Base-by-base conservation (phyloP, 1,140 invertebrate genomes). In the Proctacanthus coquilletti region DNA sequence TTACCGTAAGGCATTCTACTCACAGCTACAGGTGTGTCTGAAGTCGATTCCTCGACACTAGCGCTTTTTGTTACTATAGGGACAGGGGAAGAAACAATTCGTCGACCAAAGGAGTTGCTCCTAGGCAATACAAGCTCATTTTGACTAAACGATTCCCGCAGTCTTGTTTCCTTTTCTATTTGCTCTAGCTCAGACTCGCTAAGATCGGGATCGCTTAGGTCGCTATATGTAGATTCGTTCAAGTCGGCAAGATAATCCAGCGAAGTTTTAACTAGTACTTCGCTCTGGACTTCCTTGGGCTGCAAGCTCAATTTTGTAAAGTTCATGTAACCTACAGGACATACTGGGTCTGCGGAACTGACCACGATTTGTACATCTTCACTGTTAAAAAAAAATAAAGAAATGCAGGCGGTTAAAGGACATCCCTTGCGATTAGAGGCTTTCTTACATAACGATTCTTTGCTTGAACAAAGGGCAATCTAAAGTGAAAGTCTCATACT, bases 401-500 rank as follows among this genome's bases (percentile, higher is more conserved):
- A 39, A 21, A 38, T 8, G 4, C 6, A 27, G 10, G 9, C n/a
- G 23, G 4, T 21, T 21, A 2, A 38, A 38, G 36, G 4, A 4
- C 31, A 33, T 8, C 15, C 9, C 8, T 33, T 39, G 14, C 14
- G 37, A 29, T 32, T 30, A 21, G 9, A 4, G 10, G 3, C 10
- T n/a, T 40, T 23, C 84, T 82, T 70, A 92, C 85, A 95, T 74
- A 42, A 86, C 69, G 61, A 97, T 80, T 55, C 74, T 73, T 61
- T 88, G 91, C 50, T 75, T 80, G 63, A 95, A 98, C 30, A 98
- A 65, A 14, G 94, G 93, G 66, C 93, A 98, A 67, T 97, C 89
- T 39, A 96, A 65, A 10, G 92, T 96, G 56, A 98, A 89, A 20
- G 92, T 94, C 68, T 98, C 95, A 63, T 95, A 99, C 64, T 98